Evolutionary conservation across 2,888 invertebrate genomes (phyloP), one percentile per base, ranked within the genome.

Genomic region (Parapristionchus giblindavisi): DNA sequence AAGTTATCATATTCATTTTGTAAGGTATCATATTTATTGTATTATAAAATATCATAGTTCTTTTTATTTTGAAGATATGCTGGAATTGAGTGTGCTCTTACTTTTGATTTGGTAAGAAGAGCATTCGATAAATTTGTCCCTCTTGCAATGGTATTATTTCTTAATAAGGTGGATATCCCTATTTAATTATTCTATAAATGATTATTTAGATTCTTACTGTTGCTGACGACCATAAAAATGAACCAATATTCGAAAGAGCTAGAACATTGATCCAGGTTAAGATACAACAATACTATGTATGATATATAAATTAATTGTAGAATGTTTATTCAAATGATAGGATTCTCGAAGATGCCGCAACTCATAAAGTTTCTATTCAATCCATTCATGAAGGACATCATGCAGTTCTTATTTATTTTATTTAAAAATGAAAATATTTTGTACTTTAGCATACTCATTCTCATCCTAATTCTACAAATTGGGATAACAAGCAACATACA

Each of bases 111-210:
- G 8, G 73, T 73, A 27, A 34, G 73, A n/a, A 3, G 51, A 36
- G 73, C 73, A 14, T 73, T 73, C 61, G 73, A 73, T 51, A 60
- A 38, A 61, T 73, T 73, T 36, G 73, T 73, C n/a, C 73, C 73
- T 1, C 51, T 60, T 2, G 60, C 73, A 0, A 58, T 73, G 73
- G 73, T 73, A 8, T 3, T 24, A 4, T 73, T 73, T 8, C 36
- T 73, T n/a, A 48, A 36, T 14, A 73, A 73, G 61, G 73, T 73
- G n/a, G 32, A 27, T 43, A 21, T 24, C 40, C 2, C 6, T 32
- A 65, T 48, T 36, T n/a, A 40, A n/a, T 3, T 14, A 2, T 51
- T 29, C 6, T 5, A 40, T 40, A 3, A 61, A 1, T 3, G n/a
- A 14, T 5, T 38, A 1, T 21, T 32, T 24, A 73, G 73, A 61